A percentile compares a stretch with the other conserved stretches of the same genome.
phyloP scores from a whole-genome alignment of 2,797 vertebrate species.

The Thaleichthys pacificus region DNA sequence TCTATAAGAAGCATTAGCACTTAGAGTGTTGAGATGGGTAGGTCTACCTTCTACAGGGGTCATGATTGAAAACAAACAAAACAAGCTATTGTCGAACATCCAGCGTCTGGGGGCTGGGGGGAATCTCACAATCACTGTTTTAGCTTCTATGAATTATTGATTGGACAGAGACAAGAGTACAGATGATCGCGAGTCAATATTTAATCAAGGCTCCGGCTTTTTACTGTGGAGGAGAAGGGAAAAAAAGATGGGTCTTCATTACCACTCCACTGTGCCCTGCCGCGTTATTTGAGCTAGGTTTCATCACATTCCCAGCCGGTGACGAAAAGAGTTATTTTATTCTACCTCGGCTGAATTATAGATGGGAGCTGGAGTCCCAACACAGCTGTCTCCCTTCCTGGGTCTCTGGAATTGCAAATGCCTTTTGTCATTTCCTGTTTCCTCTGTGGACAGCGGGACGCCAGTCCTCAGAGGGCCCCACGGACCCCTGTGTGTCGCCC shows the following conservation, averaged over 20 bases:
- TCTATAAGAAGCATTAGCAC: slow-evolving; percentile 6
- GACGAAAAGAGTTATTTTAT: slow-evolving; percentile 57
- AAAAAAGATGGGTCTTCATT: slow-evolving; percentile 57
- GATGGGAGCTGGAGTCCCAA: slow-evolving; percentile 46
- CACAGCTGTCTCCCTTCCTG: slow-evolving; percentile 47
- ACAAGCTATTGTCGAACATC: slow-evolving; percentile 34
- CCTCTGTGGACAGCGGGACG: slow-evolving; percentile 34
- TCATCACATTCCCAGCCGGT: slow-evolving; percentile 58
- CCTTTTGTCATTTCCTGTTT: slow-evolving; percentile 56
- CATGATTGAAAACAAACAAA: slow-evolving; percentile 40
- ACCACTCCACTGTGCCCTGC: slow-evolving; percentile 41
- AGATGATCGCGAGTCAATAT: slow-evolving; percentile 73
- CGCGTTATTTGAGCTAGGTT: slow-evolving; percentile 45
- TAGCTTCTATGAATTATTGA: slow-evolving; percentile 74
- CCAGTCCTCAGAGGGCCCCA: slow-evolving; percentile 22
- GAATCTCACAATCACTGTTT: slow-evolving; percentile 48
- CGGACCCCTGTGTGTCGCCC: not conserved
- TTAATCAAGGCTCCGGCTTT: slow-evolving; percentile 63
- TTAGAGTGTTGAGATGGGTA: not conserved
- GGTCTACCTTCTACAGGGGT: not conserved
- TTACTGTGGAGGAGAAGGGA: slow-evolving; percentile 21
- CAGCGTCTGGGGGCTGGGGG: slow-evolving; percentile 29
- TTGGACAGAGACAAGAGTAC: slow-evolving; percentile 59
- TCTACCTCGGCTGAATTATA: slow-evolving; percentile 60
- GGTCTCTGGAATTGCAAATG: slow-evolving; percentile 24